Evolutionary conservation across 2,888 invertebrate species (phyloP), one percentile per base, ranked within the genome.

Genomic region (Mechanitis messenoides): DNA sequence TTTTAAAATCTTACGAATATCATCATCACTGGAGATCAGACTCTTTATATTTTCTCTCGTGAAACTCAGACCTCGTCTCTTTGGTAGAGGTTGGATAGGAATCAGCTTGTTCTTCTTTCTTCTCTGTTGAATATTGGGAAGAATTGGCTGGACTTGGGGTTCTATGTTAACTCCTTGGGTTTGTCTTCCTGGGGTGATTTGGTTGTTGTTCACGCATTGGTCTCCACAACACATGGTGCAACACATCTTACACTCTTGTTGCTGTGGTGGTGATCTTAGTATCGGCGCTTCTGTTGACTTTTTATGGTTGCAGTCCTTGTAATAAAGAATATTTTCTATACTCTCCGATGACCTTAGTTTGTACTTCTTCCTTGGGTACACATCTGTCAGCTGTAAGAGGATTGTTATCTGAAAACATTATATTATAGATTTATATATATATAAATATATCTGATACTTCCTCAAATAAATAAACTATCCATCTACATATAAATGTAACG

Each of bases 1-100:
- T 63, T 82, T 87, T 56, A 90, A 71, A 47, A 90, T 88, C 73
- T 83, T 86, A 67, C 83, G 81, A n/a, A 90, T 86, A 62, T 90
- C 89, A 2, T 78, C 76, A 62, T 90, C 89, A 35, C 85, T 76
- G 0, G 87, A 77, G 38, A 90, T 84, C 5, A 90, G 59, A 3
- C 71, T 76, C 62, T 85, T 87, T 3, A 90, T 87, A 54, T 78
- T 78, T 3, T 87, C 84, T 57, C 84, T 84, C 0, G 88, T 83
- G 38, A 83, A 78, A 0, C 79, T 81, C 1, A 74, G 69, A 33
- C 76, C 74, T 69, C 86, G 74, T 64, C 86, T 75, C 1, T 69
- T 71, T 1, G 71, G 74, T 2, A 79, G 67, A 0, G 78, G 78
- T 53, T 67, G 65, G 3, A 31, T 42, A 1, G 58, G 63, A 7